These are phyloP conservation scores for Acheta domesticus DNA, from an alignment of 2,888 invertebrate genomes.

Conservation along the genomic window DNA sequence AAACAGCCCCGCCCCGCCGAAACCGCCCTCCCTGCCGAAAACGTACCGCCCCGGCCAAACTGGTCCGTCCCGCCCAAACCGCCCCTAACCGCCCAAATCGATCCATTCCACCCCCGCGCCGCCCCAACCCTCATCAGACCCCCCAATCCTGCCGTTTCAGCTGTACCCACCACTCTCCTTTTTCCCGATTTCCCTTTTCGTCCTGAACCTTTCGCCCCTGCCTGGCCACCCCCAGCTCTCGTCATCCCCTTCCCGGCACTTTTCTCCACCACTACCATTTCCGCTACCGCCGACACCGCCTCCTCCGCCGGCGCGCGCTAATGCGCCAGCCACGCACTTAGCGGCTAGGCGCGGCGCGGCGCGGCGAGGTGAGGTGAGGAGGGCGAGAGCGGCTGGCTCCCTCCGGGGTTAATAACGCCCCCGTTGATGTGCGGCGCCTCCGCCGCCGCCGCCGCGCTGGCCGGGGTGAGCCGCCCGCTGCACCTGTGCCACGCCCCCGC, in stretches of 20 bases:
- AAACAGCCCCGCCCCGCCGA: too few species aligned
- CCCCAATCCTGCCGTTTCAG: too few species aligned
- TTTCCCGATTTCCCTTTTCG: not conserved
- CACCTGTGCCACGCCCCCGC: not conserved
- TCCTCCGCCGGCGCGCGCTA: not conserved
- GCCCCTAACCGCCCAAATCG: too few species aligned
- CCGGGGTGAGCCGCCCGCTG: not conserved
- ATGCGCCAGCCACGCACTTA: not conserved
- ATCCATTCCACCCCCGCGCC: too few species aligned
- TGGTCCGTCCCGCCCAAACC: too few species aligned
- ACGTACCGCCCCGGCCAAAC: too few species aligned
- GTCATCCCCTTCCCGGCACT: not conserved
- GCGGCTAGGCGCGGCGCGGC: not conserved
- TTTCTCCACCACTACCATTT: not conserved
- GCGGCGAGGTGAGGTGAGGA: too few species aligned
- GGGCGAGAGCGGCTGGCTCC: not conserved
- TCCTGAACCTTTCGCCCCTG: not conserved
- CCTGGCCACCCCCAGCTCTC: not conserved
- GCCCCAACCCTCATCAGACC: too few species aligned
- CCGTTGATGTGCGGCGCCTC: not conserved
- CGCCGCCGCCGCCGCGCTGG: not conserved
- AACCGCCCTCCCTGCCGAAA: too few species aligned
- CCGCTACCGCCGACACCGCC: not conserved
- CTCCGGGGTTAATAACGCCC: conserved; percentile 18
- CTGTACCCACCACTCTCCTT: rapidly evolving